Base-by-base conservation (phyloP, 1,140 invertebrate genomes). In the Lutraria rhynchaena region DNA sequence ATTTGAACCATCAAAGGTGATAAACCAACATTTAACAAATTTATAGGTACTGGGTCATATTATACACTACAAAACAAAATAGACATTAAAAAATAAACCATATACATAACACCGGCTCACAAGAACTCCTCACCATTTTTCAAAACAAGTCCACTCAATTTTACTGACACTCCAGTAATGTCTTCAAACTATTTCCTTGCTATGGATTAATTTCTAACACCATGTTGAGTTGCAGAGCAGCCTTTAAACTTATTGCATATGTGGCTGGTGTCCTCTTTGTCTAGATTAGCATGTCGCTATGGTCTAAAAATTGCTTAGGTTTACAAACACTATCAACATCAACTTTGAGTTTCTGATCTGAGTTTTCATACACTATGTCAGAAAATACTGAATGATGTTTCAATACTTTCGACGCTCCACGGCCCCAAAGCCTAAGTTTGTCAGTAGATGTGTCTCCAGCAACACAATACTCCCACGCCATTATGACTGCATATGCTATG, bases 401-500 rank as follows among this genome's bases (percentile, higher is more conserved):
- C 29, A 71, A 29, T 13, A 71, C 49, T 35, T 67, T 44, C 1
- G 4, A 1, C 1, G 37, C 29, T 3, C 63, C 63, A 24, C n/a
- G 44, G 1, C 63, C 63, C 63, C 63, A 67, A 1, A 46, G 3
- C 24, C n/a, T 1, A 11, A 24, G 0, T 49, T 46, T 67, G 31
- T 67, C 63, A 2, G 63, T 67, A 46, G 35, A 67, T 1, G 63
- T 67, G 11, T 67, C 19, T 11, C 63, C 63, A 9, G 63, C 41
- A 3, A 76, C 22, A 4, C 74, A 57, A 63, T 76, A 24, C 13
- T 49, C 37, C 74, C 57, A 76, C 31, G 74, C 74, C 37, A 76
- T 46, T 22, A 51, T 49, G 5, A 76, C 27, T 49, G 81, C 71
- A 73, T 81, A 84, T n/a, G 84, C 1, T 17, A 84, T 7, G 2